Percentiles rank a stretch among this genome's conserved stretches.
phyloP scores from a whole-genome alignment of 2,888 invertebrate genomes.

The Flabesymbios commensalis region DNA sequence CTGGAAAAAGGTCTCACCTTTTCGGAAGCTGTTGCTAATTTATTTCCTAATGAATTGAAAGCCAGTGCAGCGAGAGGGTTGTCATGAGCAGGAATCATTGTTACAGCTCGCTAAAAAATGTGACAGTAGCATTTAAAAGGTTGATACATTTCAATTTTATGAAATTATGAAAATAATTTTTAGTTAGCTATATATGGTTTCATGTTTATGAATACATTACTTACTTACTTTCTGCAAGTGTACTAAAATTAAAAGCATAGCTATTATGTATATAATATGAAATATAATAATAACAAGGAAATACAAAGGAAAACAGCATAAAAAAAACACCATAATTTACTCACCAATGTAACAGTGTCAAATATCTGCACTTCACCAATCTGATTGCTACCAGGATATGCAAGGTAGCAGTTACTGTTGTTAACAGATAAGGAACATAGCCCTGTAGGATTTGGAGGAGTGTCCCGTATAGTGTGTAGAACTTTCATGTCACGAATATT shows the following conservation, averaged over 20 bases:
- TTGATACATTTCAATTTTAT: too few relatives aligned
- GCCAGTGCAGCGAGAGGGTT: conserved; percentile 92
- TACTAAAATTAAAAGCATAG: too few relatives aligned
- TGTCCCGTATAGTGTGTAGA: conserved; percentile 96
- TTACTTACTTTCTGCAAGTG: too few relatives aligned
- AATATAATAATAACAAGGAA: too few relatives aligned
- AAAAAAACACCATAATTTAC: conserved; percentile 41
- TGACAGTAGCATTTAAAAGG: too few relatives aligned
- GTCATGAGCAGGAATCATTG: conserved; percentile 96
- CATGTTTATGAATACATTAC: too few relatives aligned
- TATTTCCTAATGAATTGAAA: conserved; percentile 81
- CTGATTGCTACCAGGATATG: conserved; percentile 93
- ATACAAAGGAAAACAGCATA: too few relatives aligned
- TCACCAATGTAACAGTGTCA: conserved; percentile 85
- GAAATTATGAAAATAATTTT: too few relatives aligned
- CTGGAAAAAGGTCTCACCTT: too few relatives aligned
- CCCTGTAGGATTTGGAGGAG: conserved; percentile 92
- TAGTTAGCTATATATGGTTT: too few relatives aligned
- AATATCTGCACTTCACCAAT: conserved; percentile 96
- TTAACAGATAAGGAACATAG: conserved; percentile 87
- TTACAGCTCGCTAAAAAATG: conserved; percentile 80
- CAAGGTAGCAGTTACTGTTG: conserved; percentile 89
- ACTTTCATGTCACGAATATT: conserved; percentile 97
- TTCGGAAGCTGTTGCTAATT: conserved; percentile 66
- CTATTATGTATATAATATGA: too few relatives aligned